Evolutionary conservation across 2,888 invertebrate species (phyloP), one percentile per base, ranked within the genome.

Genomic region (Xestia rhomboidea): DNA sequence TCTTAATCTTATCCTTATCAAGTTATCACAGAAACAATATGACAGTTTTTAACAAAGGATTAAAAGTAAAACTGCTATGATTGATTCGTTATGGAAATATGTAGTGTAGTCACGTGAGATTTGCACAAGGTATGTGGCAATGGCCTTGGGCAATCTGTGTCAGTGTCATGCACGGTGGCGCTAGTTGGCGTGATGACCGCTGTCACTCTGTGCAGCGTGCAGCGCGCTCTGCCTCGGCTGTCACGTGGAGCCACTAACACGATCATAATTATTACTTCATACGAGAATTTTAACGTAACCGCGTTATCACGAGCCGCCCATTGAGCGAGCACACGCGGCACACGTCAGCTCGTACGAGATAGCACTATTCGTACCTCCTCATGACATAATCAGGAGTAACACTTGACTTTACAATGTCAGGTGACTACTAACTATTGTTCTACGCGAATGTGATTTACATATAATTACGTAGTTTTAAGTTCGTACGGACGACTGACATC

Each of bases 91-190:
- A 79, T 70, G 74, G 77, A 76, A 76, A 68, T 63, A 70, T 73
- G 38, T 46, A 60, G 60, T 68, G 63, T 71, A 78, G 83, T 88
- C 87, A 90, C 87, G 89, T 90, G 90, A 90, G 84, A 83, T 87
- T 89, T 84, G 81, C 83, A 81, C 80, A 77, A 77, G 84, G 70
- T 72, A 73, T 89, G 81, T 76, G 84, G 75, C 83, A 89, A 84
- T 89, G 91, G 81, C 93, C 91, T 92, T 91, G 90, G 83, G 73
- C 78, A 79, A 88, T 88, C 76, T 88, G 87, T 92, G 93, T 91
- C 92, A 93, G 81, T 92, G 93, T 90, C 90, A 92, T 83, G 87
- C 87, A 89, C 88, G 81, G 88, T 88, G 88, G 86, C 84, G 88
- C 84, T 87, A 77, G 80, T 66, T 87, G 81, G 75, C 81, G 85